These are phyloP conservation scores for Drosophila acutilabella DNA, from an alignment of 2,888 invertebrate species.

Conservation along the genomic window DNA sequence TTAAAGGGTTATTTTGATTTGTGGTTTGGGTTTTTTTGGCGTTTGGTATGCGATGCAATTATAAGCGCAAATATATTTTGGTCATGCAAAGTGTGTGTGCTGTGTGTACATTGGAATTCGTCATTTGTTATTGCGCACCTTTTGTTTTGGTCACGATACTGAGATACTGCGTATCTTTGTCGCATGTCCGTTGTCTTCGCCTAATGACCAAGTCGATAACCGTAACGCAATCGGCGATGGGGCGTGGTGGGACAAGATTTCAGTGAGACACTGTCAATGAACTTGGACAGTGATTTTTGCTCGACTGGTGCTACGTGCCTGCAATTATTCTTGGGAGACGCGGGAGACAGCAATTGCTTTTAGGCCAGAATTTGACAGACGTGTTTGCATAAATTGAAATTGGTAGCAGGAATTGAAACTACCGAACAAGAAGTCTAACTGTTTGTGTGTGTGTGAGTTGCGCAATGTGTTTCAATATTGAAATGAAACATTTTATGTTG, in stretches of 20 bases:
- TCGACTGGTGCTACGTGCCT: constrained; percentile 59
- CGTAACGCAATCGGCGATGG: constrained; percentile 61
- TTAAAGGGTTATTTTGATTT: constrained; percentile 33
- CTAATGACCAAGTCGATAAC: constrained; percentile 77
- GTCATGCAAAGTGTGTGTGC: constrained; percentile 41
- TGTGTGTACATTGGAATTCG: constrained; percentile 45
- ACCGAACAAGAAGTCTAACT: not conserved
- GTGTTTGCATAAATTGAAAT: constrained; percentile 54
- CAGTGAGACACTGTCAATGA: constrained; percentile 67
- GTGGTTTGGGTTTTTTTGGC: constrained; percentile 20
- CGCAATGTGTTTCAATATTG: constrained; percentile 56
- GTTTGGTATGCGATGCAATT: constrained; percentile 22
- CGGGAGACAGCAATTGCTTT: not conserved
- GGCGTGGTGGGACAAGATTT: constrained; percentile 66
- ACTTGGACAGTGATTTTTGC: constrained; percentile 47
- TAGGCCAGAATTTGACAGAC: constrained; percentile 23
- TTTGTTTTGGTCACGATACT: constrained; percentile 62
- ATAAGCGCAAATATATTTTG: constrained; percentile 43
- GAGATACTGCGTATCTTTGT: constrained; percentile 30
- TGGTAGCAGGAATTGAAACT: constrained; percentile 1
- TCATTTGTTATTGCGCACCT: constrained; percentile 45
- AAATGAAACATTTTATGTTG: constrained; percentile 59
- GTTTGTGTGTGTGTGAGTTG: constrained; percentile 25
- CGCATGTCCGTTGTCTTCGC: constrained; percentile 41
- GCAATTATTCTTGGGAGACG: constrained; percentile 69